A percentile compares a stretch with the other conserved stretches of the same genome.
Conservation (phyloP, 2,797 vertebrate genomes). For the Pseudomugil tenellus region DNA sequence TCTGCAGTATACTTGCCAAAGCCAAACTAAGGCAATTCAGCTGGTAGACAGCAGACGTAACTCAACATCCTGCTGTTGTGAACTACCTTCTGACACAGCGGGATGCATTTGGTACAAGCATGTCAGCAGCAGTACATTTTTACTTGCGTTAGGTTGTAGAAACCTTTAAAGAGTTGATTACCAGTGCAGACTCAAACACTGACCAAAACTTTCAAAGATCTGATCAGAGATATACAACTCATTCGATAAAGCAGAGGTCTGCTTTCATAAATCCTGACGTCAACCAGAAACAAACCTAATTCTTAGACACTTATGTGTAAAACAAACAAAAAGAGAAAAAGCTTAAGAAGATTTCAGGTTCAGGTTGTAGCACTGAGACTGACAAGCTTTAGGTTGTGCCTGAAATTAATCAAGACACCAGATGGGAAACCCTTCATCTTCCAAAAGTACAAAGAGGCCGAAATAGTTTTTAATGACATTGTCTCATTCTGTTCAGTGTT, state of each 20-base stretch:
- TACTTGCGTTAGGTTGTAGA: constrained; percentile 2
- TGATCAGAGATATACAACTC: constrained; percentile 5
- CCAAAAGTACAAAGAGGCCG: constrained; percentile 13
- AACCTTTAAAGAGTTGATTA: not conserved
- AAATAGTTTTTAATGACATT: constrained; percentile 51
- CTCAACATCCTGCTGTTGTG: constrained; percentile 30
- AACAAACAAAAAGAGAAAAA: not conserved
- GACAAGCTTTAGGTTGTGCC: constrained; percentile 22
- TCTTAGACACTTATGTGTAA: constrained; percentile 2
- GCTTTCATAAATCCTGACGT: not conserved
- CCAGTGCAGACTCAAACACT: not conserved
- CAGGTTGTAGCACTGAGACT: not conserved
- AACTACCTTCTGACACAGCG: constrained; percentile 10
- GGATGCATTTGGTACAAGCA: constrained; percentile 1
- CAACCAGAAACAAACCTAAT: not conserved
- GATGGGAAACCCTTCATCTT: constrained; percentile 29
- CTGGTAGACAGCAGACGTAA: constrained; percentile 55
- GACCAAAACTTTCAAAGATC: not conserved
- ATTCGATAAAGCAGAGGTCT: not conserved
- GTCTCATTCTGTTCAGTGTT: constrained; percentile 2
- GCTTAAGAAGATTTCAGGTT: not conserved
- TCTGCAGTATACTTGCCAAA: constrained; percentile 53
- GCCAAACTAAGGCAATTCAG: constrained; percentile 58
- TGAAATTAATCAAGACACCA: constrained; percentile 30
- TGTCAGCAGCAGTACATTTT: constrained; percentile 10